Conservation (phyloP, 2,797 vertebrate genomes). For the Sylvilagus floridanus region DNA sequence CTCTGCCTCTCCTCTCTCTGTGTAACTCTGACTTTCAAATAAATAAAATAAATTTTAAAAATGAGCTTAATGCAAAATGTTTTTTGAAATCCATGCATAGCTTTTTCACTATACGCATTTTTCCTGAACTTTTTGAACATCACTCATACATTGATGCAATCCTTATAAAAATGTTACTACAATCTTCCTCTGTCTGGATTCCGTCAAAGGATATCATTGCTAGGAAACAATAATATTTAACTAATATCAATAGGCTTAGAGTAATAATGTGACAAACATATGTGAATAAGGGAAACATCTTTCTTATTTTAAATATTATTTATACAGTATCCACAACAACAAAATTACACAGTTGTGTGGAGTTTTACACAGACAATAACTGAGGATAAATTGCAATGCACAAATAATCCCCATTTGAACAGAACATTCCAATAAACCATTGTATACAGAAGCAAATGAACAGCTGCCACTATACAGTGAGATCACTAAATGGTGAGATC, state of each 20-base stretch:
- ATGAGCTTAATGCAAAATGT: too few relatives aligned
- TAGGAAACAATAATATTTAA: conserved; percentile 63
- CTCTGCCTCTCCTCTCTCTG: too few relatives aligned
- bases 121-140: too few relatives aligned
- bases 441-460: conserved; percentile 70
- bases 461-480: conserved; percentile 33
- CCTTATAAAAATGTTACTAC: not conserved
- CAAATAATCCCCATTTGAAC: conserved; percentile 63
- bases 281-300: not conserved
- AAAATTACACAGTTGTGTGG: not conserved
- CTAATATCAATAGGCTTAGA: conserved; percentile 46
- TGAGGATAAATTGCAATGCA: conserved; percentile 65
- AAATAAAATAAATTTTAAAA: too few relatives aligned
- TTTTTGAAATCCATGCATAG: too few relatives aligned
- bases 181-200: not conserved
- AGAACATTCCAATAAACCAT: conserved; percentile 66
- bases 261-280: conserved; percentile 36
- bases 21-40: too few relatives aligned
- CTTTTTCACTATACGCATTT: too few relatives aligned
- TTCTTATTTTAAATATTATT: conserved; percentile 59
- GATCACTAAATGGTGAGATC: conserved; percentile 74
- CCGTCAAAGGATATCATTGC: conserved; percentile 8
- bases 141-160: not conserved
- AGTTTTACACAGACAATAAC: conserved; percentile 32
- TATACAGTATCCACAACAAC: conserved; percentile 19